Conservation (phyloP, 1,140 invertebrate genomes). For the Zaprionus camerounensis region DNA sequence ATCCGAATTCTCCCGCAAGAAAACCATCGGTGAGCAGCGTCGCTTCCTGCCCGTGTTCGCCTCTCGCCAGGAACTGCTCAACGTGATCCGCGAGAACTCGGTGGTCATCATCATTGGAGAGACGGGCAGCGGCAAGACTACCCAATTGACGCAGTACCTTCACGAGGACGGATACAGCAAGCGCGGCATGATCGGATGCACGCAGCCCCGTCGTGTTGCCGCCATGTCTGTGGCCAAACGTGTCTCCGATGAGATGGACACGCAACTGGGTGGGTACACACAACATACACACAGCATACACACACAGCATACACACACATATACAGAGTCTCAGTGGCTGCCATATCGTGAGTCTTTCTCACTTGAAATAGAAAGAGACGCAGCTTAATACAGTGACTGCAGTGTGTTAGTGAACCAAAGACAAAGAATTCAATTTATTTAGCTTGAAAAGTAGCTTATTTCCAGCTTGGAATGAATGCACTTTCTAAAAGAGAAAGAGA, state of each 20-base stretch:
- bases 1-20: conserved; percentile 95
- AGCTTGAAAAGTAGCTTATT: no score
- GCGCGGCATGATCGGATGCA: conserved; percentile 98
- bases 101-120: conserved; percentile 99
- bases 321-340: neutral
- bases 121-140: conserved; percentile 99
- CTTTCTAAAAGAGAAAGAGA: no score
- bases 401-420: neutral
- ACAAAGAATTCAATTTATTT: neutral
- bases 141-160: conserved; percentile 98
- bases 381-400: neutral
- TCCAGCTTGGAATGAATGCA: no score
- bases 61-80: conserved; percentile 95
- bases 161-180: conserved; percentile 98
- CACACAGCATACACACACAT: no score
- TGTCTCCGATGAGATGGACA: conserved; percentile 98
- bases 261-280: conserved; percentile 88
- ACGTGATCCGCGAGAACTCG: conserved; percentile 97
- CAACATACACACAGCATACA: no score
- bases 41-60: conserved; percentile 98
- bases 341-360: neutral
- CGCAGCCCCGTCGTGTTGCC: conserved; percentile 96
- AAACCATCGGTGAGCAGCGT: conserved; percentile 94
- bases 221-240: conserved; percentile 99
- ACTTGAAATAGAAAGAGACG: neutral